Percentiles rank a stretch among this genome's conserved stretches.
phyloP scores from a whole-genome alignment of 1,140 invertebrate species.

The Lepidurus apus region DNA sequence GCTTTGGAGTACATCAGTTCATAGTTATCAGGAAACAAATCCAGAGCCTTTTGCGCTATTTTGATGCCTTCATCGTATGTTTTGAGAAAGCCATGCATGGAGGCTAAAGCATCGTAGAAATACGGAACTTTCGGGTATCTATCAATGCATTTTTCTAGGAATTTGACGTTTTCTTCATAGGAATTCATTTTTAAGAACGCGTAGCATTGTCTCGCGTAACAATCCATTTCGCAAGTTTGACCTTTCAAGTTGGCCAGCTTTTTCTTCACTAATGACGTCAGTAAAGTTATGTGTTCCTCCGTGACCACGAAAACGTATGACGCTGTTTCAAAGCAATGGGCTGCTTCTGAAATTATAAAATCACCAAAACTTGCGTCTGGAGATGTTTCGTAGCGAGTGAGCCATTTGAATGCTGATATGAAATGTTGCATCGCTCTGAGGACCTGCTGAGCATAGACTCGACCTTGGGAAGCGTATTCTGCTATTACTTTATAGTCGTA shows the following conservation, averaged over 20 bases:
- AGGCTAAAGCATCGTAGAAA: not conserved
- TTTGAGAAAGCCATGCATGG: not conserved
- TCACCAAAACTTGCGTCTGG: not conserved
- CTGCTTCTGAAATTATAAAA: not conserved
- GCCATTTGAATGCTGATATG: not conserved
- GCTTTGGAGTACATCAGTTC: not conserved
- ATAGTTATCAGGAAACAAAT: not conserved
- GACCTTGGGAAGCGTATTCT: not conserved
- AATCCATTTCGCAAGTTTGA: not conserved
- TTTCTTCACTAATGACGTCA: not conserved
- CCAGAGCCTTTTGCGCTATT: not conserved
- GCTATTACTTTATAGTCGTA: not conserved
- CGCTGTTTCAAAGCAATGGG: not conserved
- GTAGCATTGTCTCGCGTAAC: not conserved
- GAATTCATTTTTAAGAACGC: not conserved
- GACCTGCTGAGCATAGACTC: not conserved
- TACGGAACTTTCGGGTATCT: not conserved
- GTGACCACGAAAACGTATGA: not conserved
- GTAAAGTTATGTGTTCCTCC: not conserved
- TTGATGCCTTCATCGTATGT: not conserved
- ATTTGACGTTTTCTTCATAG: not conserved
- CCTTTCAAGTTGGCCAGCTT: not conserved
- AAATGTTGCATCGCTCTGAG: not conserved
- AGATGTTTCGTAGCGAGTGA: not conserved
- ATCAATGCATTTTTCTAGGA: not conserved